Base-by-base conservation (phyloP, 1,140 invertebrate genomes). In the Sinella curviseta region DNA sequence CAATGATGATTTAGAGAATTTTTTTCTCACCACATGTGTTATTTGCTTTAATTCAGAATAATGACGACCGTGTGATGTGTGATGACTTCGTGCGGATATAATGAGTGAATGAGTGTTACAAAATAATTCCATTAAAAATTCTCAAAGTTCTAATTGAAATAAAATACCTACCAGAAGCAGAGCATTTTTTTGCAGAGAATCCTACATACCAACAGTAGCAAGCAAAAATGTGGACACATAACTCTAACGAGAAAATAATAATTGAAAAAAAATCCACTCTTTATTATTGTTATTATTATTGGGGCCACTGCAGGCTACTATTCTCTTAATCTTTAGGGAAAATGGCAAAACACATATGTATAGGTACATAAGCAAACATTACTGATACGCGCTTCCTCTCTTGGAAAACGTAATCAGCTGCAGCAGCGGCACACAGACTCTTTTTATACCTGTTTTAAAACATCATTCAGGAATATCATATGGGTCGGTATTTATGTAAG, bases 121-220 rank as follows among this genome's bases (percentile, higher is more conserved):
- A 70, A 70, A 70, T 70, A 70, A 31, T 70, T 70, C 65, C 65
- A 70, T 70, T 70, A 70, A 70, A 70, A 70, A n/a, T 33, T 12
- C 57, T 12, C 8, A 70, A 70, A 17, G 8, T 70, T 70, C 8
- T 70, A 70, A 70, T 70, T 70, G 65, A 70, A 70, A 70, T 31
- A 70, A 70, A 70, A 30, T 8, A 65, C n/a, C n/a, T n/a, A n/a
- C n/a, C n/a, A n/a, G n/a, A n/a, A n/a, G n/a, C n/a, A n/a, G n/a
- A n/a, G n/a, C n/a, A n/a, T n/a, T n/a, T n/a, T 65, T 65, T 65
- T 65, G 57, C 57, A 65, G 4, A 65, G 57, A 8, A 48, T 8
- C 8, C 39, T 12, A 20, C 8, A 48, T 12, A n/a, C 57, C 14
- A n/a, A 26, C 8, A 26, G 57, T 26, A 65, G 14, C 3, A 26